A percentile compares a stretch with the other conserved stretches of the same genome.
These are phyloP conservation scores for Falco cherrug DNA, from an alignment of 2,797 vertebrate genomes.

Conservation along the genomic window DNA sequence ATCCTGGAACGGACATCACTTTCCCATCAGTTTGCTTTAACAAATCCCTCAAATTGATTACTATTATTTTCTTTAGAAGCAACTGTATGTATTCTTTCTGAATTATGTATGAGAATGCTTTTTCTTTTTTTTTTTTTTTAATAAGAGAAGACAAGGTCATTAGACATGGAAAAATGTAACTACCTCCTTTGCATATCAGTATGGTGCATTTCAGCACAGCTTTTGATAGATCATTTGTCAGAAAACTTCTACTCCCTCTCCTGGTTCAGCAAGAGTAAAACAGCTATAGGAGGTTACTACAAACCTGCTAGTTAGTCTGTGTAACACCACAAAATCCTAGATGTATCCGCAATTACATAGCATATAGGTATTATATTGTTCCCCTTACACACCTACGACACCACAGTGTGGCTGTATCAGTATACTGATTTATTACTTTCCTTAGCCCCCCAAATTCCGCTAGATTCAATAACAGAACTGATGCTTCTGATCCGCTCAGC, in stretches of 20 bases:
- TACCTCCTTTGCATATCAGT: neutral
- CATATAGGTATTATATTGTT: accelerated
- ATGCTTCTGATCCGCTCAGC: neutral
- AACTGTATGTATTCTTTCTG: accelerated
- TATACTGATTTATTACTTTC: neutral
- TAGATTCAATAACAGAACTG: neutral
- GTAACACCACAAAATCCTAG: accelerated
- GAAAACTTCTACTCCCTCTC: slow-evolving; percentile 47
- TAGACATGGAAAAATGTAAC: neutral
- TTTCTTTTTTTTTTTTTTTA: neutral
- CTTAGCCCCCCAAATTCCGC: neutral
- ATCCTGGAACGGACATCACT: neutral
- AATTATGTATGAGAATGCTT: accelerated
- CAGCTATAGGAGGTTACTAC: neutral
- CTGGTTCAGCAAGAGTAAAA: neutral
- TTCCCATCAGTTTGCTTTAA: neutral
- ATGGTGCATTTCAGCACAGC: neutral
- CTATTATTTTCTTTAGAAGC: neutral
- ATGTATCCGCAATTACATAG: neutral
- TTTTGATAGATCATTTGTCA: neutral
- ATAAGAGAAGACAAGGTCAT: neutral
- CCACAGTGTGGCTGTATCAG: neutral
- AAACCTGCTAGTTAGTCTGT: accelerated
- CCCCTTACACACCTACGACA: neutral
- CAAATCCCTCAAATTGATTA: neutral